phyloP scores from a whole-genome alignment of 53 echinoderm and acorn worm genomes.

The Temnopleurus reevesii region DNA sequence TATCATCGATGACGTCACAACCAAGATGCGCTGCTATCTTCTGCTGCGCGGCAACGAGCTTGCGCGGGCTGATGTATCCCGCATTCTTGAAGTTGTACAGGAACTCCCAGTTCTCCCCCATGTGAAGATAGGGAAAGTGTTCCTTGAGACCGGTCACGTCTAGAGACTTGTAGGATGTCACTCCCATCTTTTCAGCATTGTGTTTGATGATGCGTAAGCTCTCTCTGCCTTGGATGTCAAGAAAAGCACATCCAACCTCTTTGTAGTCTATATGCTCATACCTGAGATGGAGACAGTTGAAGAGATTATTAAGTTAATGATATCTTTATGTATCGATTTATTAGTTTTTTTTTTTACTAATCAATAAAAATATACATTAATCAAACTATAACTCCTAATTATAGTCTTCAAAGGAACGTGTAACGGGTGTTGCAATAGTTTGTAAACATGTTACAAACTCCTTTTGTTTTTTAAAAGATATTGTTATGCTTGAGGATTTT shows the following conservation, averaged over 20 bases:
- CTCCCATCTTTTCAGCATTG: constrained; percentile 3
- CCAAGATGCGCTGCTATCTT: constrained; percentile 58
- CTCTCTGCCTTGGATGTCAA: not conserved
- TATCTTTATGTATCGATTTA: no score
- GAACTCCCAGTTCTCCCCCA: not conserved
- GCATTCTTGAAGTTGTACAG: constrained; percentile 42
- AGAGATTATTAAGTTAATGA: no score
- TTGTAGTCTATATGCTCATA: constrained; percentile 1
- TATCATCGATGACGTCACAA: constrained; percentile 67
- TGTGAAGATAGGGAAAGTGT: constrained; percentile 58
- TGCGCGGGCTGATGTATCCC: constrained; percentile 62
- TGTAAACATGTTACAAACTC: no score
- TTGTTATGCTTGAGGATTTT: no score
- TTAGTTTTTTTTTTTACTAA: no score
- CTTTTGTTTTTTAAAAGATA: no score
- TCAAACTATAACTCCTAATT: no score
- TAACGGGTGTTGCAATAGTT: no score
- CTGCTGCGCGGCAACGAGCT: constrained; percentile 65
- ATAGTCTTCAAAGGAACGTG: no score
- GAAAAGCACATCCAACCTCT: not conserved
- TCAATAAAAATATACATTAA: no score
- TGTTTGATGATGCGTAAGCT: not conserved
- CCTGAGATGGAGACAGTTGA: not conserved
- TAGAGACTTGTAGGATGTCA: not conserved
- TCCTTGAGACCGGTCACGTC: not conserved